phyloP scores from a whole-genome alignment of 2,113 vertebrate species.

The Pelmatolapia mariae region DNA sequence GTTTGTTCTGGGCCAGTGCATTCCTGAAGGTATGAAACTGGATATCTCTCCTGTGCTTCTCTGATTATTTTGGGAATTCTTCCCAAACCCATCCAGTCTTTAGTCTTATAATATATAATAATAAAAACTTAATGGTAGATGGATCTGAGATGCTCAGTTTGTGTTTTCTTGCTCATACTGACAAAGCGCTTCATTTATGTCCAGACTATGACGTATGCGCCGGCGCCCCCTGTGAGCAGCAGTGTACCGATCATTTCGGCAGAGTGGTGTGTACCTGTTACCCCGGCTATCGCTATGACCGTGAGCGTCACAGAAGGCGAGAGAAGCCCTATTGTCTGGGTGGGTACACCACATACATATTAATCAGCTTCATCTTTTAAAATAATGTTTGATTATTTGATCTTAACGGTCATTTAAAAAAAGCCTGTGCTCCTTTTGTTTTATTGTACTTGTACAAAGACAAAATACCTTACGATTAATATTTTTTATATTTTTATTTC shows the following conservation, averaged over 20 bases:
- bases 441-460: neutral
- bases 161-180: neutral
- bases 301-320: constrained; percentile 86
- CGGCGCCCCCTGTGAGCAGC: constrained; percentile 92
- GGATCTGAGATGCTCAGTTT: neutral
- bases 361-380: neutral
- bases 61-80: neutral
- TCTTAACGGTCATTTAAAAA: neutral
- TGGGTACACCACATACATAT: constrained; percentile 31
- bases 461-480: neutral
- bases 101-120: neutral
- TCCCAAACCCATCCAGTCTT: neutral
- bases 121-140: neutral
- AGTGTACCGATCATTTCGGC: constrained; percentile 96
- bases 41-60: constrained; percentile 12
- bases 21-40: constrained; percentile 90
- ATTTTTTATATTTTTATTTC: neutral
- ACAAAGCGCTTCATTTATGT: neutral
- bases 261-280: constrained; percentile 95
- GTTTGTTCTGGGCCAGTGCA: constrained; percentile 96
- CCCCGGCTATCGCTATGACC: constrained; percentile 88
- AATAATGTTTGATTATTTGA: neutral
- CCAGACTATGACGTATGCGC: constrained; percentile 93
- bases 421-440: neutral
- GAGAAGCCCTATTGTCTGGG: constrained; percentile 93